Percentiles rank a stretch among this genome's conserved stretches.
Evolutionary conservation across 2,888 invertebrate genomes (phyloP).

Genomic region (Metellina segmentata): DNA sequence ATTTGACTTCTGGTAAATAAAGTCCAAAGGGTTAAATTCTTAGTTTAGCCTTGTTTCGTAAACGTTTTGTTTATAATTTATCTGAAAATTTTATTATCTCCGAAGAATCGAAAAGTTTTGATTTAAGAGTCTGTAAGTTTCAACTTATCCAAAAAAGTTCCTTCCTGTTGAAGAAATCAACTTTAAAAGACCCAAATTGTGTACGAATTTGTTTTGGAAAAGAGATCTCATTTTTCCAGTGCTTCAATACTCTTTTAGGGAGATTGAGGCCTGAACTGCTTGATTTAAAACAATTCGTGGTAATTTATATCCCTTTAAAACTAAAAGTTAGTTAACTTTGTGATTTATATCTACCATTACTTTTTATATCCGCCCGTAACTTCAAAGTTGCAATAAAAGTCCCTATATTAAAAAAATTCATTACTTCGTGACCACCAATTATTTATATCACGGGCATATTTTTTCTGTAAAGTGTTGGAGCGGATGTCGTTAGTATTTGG

Average conservation of each 20-base stretch:
- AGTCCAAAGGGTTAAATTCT: too few species aligned
- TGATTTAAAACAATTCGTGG: not conserved
- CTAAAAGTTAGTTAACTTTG: not conserved
- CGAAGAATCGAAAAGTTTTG: too few species aligned
- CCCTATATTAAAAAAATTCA: conserved; percentile 10
- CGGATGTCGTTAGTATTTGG: too few species aligned
- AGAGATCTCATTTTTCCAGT: not conserved
- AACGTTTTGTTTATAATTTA: too few species aligned
- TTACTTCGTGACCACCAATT: not conserved
- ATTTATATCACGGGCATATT: not conserved
- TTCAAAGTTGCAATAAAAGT: conserved; percentile 17
- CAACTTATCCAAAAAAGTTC: too few species aligned
- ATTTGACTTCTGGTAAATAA: too few species aligned
- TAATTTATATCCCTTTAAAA: not conserved
- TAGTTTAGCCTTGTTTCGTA: too few species aligned
- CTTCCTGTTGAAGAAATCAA: too few species aligned
- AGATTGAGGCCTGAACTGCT: not conserved
- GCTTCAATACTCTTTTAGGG: not conserved
- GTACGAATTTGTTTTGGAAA: too few species aligned
- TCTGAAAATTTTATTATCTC: too few species aligned
- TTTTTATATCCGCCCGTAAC: conserved; percentile 17
- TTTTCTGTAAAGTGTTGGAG: not conserved
- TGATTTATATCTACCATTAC: conserved; percentile 41
- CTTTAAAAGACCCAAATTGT: too few species aligned
- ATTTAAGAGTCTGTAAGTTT: too few species aligned